Base-by-base conservation (phyloP, 2,797 vertebrate genomes). In the Epinephelus coioides region DNA sequence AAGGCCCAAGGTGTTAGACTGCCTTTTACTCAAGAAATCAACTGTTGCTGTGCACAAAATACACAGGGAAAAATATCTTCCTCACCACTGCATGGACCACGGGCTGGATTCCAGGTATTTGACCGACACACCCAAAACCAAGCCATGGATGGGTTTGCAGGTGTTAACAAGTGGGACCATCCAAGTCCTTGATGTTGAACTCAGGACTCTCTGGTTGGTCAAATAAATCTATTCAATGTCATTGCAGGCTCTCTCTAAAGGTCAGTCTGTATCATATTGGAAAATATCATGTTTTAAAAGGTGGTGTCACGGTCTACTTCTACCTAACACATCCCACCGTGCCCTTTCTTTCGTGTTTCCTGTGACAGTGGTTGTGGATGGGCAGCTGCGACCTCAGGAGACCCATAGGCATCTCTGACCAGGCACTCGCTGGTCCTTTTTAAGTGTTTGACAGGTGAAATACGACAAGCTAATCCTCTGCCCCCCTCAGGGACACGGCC, bases 361-460 rank as follows among this genome's bases (percentile, higher is more conserved):
- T 27, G 73, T 69, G 80, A 64, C 69, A 5, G 76, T 18, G 54
- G 62, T 71, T 73, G 83, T 76, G 68, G 81, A 79, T 44, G 69
- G 82, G 88, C 89, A 90, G 89, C 90, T 90, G 89, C 19, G 79
- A 87, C 85, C 85, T 76, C 82, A 43, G 73, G 81, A 77, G 85
- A 89, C 74, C 79, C 72, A 5, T 65, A 43, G 61, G 62, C 75
- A 54, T 80, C 56, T 76, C 38, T 11, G 65, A 43, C 49, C 21
- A n/a, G 49, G 49, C 64, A 21, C 79, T 82, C 64, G 23, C 85
- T 40, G 55, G 38, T 70, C 82, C 83, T 77, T 90, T 90, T 91
- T 68, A 92, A 92, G 88, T 83, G 75, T 91, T 73, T 90, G 90
- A 92, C 91, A 93, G 82, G 88, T 94, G 91, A 94, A 94, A 94